Percentiles rank a stretch among this genome's conserved stretches.
Conservation (phyloP, 2,797 vertebrate species). For the Loris lydekkerianus region DNA sequence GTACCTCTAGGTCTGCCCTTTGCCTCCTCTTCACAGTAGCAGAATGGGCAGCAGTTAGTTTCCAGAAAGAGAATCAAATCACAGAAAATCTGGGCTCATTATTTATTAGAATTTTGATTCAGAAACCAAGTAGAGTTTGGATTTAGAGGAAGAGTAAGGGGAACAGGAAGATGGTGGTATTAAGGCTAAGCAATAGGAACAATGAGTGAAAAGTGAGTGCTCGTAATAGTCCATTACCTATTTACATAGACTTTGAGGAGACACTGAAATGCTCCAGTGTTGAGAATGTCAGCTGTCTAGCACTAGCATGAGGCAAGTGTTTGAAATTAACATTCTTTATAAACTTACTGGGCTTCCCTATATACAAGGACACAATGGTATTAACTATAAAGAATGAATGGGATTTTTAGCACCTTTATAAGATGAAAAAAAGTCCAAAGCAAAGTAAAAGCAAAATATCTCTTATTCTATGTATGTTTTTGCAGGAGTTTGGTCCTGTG, state of each 20-base stretch:
- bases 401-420: background rate
- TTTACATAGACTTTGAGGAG: background rate
- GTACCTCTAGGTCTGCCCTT: background rate
- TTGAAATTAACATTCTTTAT: background rate
- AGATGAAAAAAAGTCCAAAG: background rate
- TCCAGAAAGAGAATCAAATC: background rate
- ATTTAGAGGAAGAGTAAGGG: background rate
- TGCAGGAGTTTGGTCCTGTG: background rate
- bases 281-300: background rate
- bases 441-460: background rate
- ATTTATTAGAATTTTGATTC: constrained; percentile 9
- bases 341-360: background rate
- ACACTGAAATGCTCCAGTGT: background rate
- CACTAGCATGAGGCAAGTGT: background rate
- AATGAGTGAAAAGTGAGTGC: background rate
- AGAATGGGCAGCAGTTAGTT: background rate
- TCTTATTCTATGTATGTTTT: background rate
- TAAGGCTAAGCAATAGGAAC: background rate
- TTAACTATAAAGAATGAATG: background rate
- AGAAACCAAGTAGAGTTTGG: background rate
- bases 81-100: background rate
- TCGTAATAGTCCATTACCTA: background rate
- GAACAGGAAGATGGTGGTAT: background rate
- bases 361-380: background rate
- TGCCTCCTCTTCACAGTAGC: background rate